A percentile compares a stretch with the other conserved stretches of the same genome.
phyloP scores from a whole-genome alignment of 2,797 vertebrate species.

The Miichthys miiuy region DNA sequence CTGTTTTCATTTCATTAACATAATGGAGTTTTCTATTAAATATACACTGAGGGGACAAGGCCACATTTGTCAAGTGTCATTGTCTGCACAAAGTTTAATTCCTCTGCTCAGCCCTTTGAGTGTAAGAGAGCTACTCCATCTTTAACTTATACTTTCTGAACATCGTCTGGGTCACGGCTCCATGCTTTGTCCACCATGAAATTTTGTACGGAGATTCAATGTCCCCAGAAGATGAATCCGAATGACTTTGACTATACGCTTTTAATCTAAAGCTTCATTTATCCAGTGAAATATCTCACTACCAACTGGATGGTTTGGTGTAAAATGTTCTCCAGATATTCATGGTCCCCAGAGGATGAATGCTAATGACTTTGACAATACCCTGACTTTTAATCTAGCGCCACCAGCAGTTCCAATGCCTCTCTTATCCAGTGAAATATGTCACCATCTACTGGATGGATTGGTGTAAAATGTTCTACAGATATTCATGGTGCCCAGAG shows the following conservation, averaged over 20 bases:
- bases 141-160: background rate
- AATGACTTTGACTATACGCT: too few relatives aligned
- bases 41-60: slow-evolving; percentile 27
- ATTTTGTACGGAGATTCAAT: too few relatives aligned
- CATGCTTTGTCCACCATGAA: background rate
- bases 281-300: background rate
- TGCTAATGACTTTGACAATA: background rate
- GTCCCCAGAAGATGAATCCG: too few relatives aligned
- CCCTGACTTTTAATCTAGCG: background rate
- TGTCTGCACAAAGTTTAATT: slow-evolving; percentile 8
- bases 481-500: background rate
- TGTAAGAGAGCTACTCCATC: background rate
- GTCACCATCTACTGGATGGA: background rate
- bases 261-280: too few relatives aligned
- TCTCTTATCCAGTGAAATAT: background rate
- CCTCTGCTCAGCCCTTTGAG: slow-evolving; percentile 11
- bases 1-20: slow-evolving; percentile 72
- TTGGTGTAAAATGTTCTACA: background rate
- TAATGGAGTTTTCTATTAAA: slow-evolving; percentile 65
- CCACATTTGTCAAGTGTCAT: slow-evolving; percentile 54
- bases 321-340: background rate
- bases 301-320: background rate
- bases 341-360: slow-evolving; percentile 1
- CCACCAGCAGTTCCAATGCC: background rate
- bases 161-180: background rate